Conservation (phyloP, 2,113 vertebrate species). For the Nothobranchius kuhntae region DNA sequence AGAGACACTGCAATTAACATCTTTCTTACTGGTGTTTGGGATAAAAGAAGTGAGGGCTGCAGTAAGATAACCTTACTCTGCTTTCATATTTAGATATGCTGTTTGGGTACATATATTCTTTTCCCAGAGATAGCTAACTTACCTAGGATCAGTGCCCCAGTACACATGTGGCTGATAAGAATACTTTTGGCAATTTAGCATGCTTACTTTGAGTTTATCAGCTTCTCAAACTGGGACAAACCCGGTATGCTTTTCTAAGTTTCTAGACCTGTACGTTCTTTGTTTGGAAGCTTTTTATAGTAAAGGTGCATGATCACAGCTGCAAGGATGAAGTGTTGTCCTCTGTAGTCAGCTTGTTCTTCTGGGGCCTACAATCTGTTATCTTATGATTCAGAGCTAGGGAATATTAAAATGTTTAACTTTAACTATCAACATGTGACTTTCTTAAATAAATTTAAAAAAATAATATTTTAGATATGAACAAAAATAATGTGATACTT, state of each 20-base stretch:
- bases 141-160: constrained; percentile 39
- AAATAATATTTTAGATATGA: no score
- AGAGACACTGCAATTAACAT: constrained; percentile 64
- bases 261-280: background rate
- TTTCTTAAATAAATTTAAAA: no score
- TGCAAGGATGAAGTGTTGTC: no score
- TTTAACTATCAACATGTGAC: no score
- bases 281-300: constrained; percentile 5
- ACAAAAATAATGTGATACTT: no score
- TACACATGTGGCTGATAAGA: constrained; percentile 38
- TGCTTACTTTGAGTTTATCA: constrained; percentile 43
- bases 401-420: no score
- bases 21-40: constrained; percentile 58
- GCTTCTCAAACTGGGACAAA: constrained; percentile 53
- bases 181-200: constrained; percentile 53
- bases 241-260: constrained; percentile 11
- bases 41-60: constrained; percentile 61
- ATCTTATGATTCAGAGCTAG: background rate
- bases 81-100: constrained; percentile 65
- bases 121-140: constrained; percentile 37
- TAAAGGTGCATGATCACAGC: background rate
- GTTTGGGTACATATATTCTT: constrained; percentile 31
- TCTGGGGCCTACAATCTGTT: background rate
- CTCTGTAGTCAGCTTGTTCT: background rate
- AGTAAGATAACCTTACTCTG: constrained; percentile 57